phyloP scores from a whole-genome alignment of 2,113 vertebrate genomes.

The Sinosuthora webbiana region DNA sequence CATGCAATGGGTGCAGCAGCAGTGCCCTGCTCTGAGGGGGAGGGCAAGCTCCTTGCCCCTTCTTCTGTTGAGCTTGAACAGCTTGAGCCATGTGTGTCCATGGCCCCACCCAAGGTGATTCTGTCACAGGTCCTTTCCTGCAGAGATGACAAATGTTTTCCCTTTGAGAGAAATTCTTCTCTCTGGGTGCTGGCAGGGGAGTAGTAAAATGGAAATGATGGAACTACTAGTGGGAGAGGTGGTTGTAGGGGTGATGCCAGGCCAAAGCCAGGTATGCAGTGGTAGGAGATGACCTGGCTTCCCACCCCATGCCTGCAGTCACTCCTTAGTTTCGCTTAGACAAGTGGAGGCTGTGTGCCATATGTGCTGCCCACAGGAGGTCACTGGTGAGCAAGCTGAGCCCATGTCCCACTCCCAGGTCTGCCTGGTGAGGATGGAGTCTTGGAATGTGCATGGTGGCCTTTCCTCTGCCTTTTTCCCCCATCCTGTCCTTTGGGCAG shows the following conservation, averaged over 20 bases:
- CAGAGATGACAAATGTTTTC: rapidly evolving
- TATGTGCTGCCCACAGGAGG: constrained; percentile 25
- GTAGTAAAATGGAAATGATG: background rate
- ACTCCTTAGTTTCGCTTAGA: background rate
- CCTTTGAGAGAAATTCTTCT: background rate
- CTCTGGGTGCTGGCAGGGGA: background rate
- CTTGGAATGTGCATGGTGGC: background rate
- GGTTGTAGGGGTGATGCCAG: background rate
- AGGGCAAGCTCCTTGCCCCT: background rate
- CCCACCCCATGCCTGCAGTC: background rate
- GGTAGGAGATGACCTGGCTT: background rate
- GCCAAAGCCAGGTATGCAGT: rapidly evolving
- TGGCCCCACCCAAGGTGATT: rapidly evolving
- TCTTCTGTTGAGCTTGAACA: background rate
- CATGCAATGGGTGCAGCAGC: background rate
- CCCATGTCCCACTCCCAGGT: background rate
- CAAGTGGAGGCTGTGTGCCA: background rate
- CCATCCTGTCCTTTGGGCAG: background rate
- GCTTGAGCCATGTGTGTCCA: background rate
- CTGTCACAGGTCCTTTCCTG: background rate
- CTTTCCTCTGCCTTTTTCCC: background rate
- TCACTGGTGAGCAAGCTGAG: constrained; percentile 28
- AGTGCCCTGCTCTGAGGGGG: background rate
- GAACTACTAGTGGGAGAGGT: background rate
- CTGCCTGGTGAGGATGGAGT: background rate